These are phyloP conservation scores for Phyllotreta striolata DNA, from an alignment of 2,888 invertebrate genomes.

Conservation along the genomic window DNA sequence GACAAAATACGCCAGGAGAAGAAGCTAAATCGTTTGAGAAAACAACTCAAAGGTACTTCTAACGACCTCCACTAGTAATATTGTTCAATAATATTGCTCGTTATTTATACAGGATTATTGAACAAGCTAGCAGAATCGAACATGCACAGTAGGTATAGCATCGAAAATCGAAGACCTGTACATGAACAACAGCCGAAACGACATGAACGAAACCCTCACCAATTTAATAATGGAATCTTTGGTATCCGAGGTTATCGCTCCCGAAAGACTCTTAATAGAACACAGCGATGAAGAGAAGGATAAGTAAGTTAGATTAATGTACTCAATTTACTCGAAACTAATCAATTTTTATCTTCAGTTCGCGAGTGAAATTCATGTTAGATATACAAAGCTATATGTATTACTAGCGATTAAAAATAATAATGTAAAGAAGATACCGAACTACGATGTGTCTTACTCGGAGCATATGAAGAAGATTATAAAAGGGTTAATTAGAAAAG, in stretches of 20 bases:
- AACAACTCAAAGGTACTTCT: conserved; percentile 80
- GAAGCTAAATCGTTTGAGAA: conserved; percentile 73
- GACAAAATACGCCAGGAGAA: conserved; percentile 63
- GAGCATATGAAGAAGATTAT: conserved; percentile 84
- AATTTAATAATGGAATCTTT: conserved; percentile 76
- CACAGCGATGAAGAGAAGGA: conserved; percentile 63
- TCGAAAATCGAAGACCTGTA: conserved; percentile 82
- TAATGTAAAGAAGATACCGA: conserved; percentile 90
- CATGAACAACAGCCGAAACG: conserved; percentile 79
- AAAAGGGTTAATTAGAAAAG: conserved; percentile 76
- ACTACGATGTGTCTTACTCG: conserved; percentile 84
- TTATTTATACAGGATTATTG: conserved; percentile 66
- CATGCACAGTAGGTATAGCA: conserved; percentile 83
- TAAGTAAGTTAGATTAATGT: conserved; percentile 60
- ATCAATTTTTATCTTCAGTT: conserved; percentile 61
- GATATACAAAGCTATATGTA: no score
- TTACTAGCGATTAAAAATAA: conserved; percentile 94
- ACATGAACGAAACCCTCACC: conserved; percentile 80
- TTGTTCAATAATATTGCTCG: conserved; percentile 7
- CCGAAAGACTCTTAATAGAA: conserved; percentile 82
- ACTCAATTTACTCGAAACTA: background rate
- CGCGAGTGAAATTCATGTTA: conserved; percentile 87
- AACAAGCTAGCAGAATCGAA: conserved; percentile 90
- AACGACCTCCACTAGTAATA: background rate
- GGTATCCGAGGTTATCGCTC: conserved; percentile 68